Percentiles rank a stretch among this genome's conserved stretches.
These are phyloP conservation scores for Gasterosteus aculeatus DNA, from an alignment of 2,113 vertebrate genomes.

Conservation along the genomic window DNA sequence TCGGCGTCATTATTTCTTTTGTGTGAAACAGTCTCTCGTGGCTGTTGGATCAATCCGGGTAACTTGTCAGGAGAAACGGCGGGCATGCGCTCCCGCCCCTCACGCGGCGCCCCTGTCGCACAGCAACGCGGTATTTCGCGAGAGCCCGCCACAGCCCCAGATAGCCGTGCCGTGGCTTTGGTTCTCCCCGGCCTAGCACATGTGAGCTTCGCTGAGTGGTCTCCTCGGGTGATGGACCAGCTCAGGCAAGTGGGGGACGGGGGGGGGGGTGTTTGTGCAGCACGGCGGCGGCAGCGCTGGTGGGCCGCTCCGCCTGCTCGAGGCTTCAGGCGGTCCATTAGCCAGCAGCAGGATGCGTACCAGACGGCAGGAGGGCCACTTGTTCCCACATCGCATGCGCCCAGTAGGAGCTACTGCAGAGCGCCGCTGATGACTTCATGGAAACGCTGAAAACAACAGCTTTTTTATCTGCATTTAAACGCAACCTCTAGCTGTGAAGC, in stretches of 20 bases:
- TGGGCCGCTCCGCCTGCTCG: constrained; percentile 14
- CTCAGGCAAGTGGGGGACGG: neutral
- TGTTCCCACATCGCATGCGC: constrained; percentile 43
- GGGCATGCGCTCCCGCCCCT: neutral
- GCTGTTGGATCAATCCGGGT: constrained; percentile 10
- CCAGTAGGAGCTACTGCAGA: constrained; percentile 32
- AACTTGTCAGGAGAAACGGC: constrained; percentile 12
- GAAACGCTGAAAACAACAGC: neutral
- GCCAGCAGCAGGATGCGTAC: constrained; percentile 55
- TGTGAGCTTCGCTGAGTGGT: constrained; percentile 29
- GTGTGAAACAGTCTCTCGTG: constrained; percentile 36
- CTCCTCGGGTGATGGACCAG: constrained; percentile 41
- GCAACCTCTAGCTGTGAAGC: neutral
- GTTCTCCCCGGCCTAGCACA: constrained; percentile 41
- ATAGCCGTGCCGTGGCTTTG: constrained; percentile 22
- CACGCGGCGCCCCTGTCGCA: neutral
- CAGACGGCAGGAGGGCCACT: constrained; percentile 47
- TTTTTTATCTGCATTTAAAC: constrained; percentile 15
- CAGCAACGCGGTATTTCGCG: constrained; percentile 66
- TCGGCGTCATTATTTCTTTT: constrained; percentile 24
- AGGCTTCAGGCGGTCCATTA: constrained; percentile 55
- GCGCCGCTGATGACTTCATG: constrained; percentile 16
- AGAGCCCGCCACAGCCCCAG: constrained; percentile 40
- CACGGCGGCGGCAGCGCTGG: constrained; percentile 9
- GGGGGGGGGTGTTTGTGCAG: neutral